phyloP scores from a whole-genome alignment of 1,140 invertebrate species.

The Zaprionus ghesquierei region DNA sequence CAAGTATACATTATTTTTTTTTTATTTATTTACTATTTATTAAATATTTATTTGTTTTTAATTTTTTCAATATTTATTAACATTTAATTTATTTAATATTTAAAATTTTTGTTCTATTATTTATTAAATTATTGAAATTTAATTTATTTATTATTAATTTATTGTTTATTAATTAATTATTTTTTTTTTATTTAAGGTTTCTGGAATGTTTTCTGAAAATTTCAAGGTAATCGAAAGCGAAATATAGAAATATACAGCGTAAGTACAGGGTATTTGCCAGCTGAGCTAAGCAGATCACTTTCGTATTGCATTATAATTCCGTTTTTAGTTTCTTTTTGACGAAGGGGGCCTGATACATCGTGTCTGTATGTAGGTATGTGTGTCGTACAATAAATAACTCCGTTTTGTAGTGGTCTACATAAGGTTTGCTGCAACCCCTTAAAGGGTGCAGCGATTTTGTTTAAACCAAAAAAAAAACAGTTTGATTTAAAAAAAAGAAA shows the following conservation, averaged over 20 bases:
- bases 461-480: neutral
- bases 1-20: no score
- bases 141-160: no score
- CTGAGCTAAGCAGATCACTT: neutral
- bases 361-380: neutral
- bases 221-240: neutral
- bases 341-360: neutral
- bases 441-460: neutral
- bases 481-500: constrained; percentile 2
- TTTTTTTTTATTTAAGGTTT: no score
- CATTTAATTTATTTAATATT: neutral
- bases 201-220: neutral
- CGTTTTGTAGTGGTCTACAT: constrained; percentile 11
- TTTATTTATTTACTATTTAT: no score
- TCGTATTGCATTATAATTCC: neutral
- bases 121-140: no score
- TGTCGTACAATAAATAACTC: constrained; percentile 14
- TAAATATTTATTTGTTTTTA: neutral
- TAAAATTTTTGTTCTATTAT: neutral
- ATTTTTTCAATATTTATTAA: neutral
- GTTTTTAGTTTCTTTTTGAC: constrained; percentile 3
- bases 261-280: neutral
- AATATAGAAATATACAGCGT: neutral
- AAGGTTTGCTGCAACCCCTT: constrained; percentile 12
- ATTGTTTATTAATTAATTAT: no score